Conservation (phyloP, 2,113 vertebrate genomes). For the Panthera tigris region DNA sequence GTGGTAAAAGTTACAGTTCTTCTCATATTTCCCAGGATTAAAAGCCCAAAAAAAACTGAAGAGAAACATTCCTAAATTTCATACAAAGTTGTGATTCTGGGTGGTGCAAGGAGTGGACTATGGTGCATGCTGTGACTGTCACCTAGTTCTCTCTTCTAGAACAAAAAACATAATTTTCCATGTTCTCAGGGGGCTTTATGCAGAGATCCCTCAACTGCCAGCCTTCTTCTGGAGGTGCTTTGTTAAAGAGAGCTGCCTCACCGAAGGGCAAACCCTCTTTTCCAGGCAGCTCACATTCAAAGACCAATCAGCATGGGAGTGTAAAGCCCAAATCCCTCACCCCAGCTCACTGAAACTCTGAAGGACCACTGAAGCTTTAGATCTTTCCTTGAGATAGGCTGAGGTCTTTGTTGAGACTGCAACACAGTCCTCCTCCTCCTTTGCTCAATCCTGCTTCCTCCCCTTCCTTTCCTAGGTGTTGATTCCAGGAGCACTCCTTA, state of each 20-base stretch:
- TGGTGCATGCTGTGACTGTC: background rate
- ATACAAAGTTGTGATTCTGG: background rate
- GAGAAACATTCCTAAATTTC: background rate
- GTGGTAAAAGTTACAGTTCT: background rate
- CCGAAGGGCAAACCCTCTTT: background rate
- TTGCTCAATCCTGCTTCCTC: background rate
- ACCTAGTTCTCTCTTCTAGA: background rate
- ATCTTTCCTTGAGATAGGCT: background rate
- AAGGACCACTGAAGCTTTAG: background rate
- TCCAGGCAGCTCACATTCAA: background rate
- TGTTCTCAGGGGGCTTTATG: background rate
- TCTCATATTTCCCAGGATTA: background rate
- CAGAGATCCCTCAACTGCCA: too few species aligned
- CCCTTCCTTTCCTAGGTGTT: background rate
- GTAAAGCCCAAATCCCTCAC: background rate
- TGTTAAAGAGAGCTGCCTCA: background rate
- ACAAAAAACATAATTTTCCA: background rate
- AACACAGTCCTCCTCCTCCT: background rate
- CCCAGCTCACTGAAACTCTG: background rate
- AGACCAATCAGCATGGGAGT: background rate
- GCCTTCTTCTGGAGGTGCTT: background rate
- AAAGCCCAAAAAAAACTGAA: background rate
- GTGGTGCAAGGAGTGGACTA: background rate
- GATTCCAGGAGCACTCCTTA: background rate
- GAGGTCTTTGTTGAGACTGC: background rate